Evolutionary conservation across 2,113 vertebrate genomes (phyloP).

Genomic region (Phoenicopterus ruber): DNA sequence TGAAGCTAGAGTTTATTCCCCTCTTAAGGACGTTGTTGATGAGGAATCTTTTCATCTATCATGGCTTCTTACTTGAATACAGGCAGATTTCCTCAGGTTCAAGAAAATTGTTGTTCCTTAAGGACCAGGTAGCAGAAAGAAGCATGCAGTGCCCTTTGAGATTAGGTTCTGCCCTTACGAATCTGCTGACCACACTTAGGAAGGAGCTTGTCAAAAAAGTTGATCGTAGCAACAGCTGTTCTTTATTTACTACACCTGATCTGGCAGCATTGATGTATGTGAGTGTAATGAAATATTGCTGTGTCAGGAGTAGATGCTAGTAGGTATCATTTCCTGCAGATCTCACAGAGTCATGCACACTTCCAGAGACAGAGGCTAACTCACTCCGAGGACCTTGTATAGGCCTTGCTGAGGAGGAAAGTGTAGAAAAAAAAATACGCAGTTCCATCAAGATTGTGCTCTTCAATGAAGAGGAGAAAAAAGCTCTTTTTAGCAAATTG

Average conservation of each 20-base stretch:
- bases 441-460: rapidly evolving
- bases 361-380: neutral
- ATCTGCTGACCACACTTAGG: neutral
- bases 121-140: neutral
- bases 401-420: neutral
- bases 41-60: neutral
- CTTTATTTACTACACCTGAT: slow-evolving; percentile 10
- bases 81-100: neutral
- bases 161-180: neutral
- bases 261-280: neutral
- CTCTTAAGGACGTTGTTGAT: neutral
- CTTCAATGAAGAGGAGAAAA: neutral
- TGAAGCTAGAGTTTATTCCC: neutral
- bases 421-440: neutral
- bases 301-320: neutral
- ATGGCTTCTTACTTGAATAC: neutral
- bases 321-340: neutral
- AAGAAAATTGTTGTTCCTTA: neutral
- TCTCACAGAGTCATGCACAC: neutral
- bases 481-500: neutral
- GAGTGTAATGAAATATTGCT: neutral
- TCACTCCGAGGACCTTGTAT: neutral
- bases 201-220: neutral
- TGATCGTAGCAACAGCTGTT: slow-evolving; percentile 24
- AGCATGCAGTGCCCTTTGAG: neutral